Evolutionary conservation across 2,888 invertebrate genomes (phyloP).

Genomic region (Ormyrus rosae): DNA sequence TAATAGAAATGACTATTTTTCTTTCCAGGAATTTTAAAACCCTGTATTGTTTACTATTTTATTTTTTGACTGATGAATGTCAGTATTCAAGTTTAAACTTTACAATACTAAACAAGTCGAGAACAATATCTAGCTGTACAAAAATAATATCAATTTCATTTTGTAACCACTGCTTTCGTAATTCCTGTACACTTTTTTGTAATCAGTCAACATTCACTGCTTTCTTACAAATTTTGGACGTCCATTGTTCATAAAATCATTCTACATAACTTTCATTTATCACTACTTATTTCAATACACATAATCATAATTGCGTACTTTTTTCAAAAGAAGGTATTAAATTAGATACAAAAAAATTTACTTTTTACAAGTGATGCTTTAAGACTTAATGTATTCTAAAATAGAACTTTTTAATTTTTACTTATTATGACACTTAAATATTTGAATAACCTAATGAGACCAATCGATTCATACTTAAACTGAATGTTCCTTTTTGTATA

Average conservation of each 20-base stretch:
- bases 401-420: constrained; percentile 24
- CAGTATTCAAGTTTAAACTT: constrained; percentile 38
- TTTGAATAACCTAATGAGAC: constrained; percentile 57
- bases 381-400: constrained; percentile 25
- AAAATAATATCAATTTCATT: constrained; percentile 53
- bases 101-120: constrained; percentile 40
- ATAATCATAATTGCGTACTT: constrained; percentile 7
- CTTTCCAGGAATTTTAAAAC: constrained; percentile 40
- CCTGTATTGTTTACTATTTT: constrained; percentile 36
- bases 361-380: constrained; percentile 7
- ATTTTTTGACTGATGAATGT: constrained; percentile 24
- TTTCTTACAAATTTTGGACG: constrained; percentile 51
- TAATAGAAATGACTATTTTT: constrained; percentile 29
- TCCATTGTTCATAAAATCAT: constrained; percentile 37
- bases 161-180: constrained; percentile 34
- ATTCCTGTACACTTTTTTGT: constrained; percentile 44
- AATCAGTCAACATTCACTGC: constrained; percentile 47
- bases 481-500: constrained; percentile 45
- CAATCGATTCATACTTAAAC: constrained; percentile 52
- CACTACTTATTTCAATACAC: constrained; percentile 32
- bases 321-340: constrained; percentile 4
- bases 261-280: constrained; percentile 37
- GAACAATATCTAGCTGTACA: constrained; percentile 51
- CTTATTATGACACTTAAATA: constrained; percentile 25
- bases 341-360: constrained; percentile 25